Conservation (phyloP, 2,797 vertebrate genomes). For the Lophotriccus pileatus region DNA sequence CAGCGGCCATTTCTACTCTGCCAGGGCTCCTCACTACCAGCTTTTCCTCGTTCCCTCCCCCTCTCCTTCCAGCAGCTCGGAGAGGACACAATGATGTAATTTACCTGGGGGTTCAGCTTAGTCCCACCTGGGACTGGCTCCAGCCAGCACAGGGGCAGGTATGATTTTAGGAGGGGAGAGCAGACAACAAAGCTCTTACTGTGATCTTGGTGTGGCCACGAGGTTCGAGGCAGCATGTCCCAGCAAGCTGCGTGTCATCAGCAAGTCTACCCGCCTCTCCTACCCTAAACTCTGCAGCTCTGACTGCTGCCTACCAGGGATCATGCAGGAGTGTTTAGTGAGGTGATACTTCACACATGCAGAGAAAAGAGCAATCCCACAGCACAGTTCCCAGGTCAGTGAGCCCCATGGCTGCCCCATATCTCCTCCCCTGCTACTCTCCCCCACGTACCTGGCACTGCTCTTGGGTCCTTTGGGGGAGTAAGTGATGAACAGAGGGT, state of each 20-base stretch:
- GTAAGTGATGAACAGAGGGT: not conserved
- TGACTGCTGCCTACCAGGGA: not conserved
- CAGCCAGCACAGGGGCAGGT: not conserved
- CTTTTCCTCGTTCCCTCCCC: not conserved
- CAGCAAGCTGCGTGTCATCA: not conserved
- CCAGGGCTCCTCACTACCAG: not conserved
- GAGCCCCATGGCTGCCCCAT: not conserved
- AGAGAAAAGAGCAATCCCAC: not conserved
- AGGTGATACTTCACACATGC: accelerated
- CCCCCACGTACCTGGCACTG: accelerated
- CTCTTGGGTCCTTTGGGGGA: not conserved
- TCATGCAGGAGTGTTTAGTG: not conserved
- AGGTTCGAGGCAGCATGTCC: not conserved
- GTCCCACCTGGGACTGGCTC: accelerated
- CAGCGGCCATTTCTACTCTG: not conserved
- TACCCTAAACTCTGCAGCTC: not conserved
- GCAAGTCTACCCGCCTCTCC: not conserved
- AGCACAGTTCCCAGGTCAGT: not conserved
- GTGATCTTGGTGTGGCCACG: not conserved
- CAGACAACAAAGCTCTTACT: not conserved
- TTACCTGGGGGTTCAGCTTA: not conserved
- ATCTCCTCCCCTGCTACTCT: not conserved
- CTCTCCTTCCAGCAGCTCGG: not conserved
- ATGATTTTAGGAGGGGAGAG: not conserved
- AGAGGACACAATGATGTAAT: not conserved